A percentile compares a stretch with the other conserved stretches of the same genome.
phyloP scores from a whole-genome alignment of 2,113 vertebrate species.

The Pterocles burchelli region DNA sequence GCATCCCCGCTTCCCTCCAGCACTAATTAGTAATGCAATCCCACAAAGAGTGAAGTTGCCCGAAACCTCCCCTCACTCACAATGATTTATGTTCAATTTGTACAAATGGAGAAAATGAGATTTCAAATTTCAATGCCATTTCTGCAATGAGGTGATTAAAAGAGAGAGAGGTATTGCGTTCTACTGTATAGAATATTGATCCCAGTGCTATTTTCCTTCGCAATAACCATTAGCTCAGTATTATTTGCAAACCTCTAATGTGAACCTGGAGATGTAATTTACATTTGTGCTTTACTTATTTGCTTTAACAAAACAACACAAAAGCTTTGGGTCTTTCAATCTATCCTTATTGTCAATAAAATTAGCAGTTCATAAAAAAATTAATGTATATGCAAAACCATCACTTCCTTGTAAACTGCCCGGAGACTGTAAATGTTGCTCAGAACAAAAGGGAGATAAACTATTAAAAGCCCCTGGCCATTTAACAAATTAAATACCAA shows the following conservation, averaged over 20 bases:
- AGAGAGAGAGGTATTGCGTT: conserved; percentile 94
- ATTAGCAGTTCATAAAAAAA: conserved; percentile 79
- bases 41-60: conserved; percentile 86
- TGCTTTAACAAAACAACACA: conserved; percentile 85
- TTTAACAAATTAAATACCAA: conserved; percentile 56
- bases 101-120: conserved; percentile 92
- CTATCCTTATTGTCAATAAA: conserved; percentile 83
- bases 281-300: conserved; percentile 84
- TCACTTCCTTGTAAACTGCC: conserved; percentile 77
- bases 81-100: conserved; percentile 96
- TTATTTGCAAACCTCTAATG: conserved; percentile 86
- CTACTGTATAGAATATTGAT: conserved; percentile 93
- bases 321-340: conserved; percentile 81
- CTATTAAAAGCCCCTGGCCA: conserved; percentile 58
- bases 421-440: conserved; percentile 63
- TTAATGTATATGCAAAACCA: conserved; percentile 78
- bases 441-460: conserved; percentile 59
- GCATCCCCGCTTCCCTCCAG: conserved; percentile 63
- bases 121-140: conserved; percentile 94
- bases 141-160: conserved; percentile 95
- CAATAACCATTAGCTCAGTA: conserved; percentile 95
- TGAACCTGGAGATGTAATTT: conserved; percentile 84
- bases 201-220: conserved; percentile 95
- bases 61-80: conserved; percentile 83
- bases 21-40: conserved; percentile 92